phyloP scores from a whole-genome alignment of 1,140 invertebrate species.

The Aporrectodea caliginosa region DNA sequence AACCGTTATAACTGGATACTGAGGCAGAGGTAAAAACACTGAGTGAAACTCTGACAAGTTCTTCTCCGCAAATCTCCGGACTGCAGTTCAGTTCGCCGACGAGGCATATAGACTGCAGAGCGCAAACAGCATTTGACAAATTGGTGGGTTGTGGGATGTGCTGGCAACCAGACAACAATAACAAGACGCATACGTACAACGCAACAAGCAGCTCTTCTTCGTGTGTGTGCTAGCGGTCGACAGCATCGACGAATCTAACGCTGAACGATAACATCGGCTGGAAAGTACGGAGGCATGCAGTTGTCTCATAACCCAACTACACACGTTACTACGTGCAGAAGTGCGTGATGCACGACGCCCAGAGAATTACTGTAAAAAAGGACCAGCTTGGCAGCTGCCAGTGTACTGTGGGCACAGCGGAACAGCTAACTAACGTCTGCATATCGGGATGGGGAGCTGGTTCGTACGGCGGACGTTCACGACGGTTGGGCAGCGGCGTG shows the following conservation, averaged over 20 bases:
- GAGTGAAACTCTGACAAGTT: too few species aligned
- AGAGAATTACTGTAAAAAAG: too few species aligned
- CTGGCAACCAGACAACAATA: too few species aligned
- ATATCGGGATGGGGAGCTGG: background rate
- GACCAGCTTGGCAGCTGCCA: background rate
- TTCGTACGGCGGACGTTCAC: constrained; percentile 1
- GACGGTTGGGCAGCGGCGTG: background rate
- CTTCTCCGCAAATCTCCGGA: background rate
- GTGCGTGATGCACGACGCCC: too few species aligned
- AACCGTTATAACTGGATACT: too few species aligned
- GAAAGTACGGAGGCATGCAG: too few species aligned
- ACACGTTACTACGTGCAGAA: too few species aligned
- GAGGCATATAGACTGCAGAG: background rate
- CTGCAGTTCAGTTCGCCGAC: background rate
- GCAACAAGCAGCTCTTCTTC: background rate
- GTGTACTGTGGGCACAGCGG: background rate
- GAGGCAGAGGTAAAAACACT: too few species aligned
- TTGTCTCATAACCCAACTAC: too few species aligned
- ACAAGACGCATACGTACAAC: background rate
- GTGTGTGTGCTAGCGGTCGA: too few species aligned
- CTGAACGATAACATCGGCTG: background rate
- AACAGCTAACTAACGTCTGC: background rate
- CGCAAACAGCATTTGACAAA: background rate
- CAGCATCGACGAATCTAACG: too few species aligned
- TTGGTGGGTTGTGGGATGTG: background rate